These are phyloP conservation scores for Melanerpes formicivorus DNA, from an alignment of 2,113 vertebrate species.

Conservation along the genomic window DNA sequence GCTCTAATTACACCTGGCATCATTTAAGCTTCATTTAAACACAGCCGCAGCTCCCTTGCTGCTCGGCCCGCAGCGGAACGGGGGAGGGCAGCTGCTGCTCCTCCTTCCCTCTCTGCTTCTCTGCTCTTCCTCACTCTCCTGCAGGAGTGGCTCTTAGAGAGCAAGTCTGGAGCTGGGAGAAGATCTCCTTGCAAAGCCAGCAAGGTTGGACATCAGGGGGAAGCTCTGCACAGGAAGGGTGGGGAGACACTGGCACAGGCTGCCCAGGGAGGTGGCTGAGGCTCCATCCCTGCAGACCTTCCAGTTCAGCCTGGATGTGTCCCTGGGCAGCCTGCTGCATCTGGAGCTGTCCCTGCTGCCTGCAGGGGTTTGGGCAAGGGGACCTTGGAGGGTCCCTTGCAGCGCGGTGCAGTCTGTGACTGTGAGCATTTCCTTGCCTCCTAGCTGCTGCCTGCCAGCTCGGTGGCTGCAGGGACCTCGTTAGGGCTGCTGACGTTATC, in stretches of 20 bases:
- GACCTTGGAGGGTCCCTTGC: no score
- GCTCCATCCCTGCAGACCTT: no score
- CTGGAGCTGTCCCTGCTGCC: no score
- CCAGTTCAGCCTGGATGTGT: no score
- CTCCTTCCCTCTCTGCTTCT: not conserved
- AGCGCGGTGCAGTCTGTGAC: no score
- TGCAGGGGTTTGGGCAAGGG: no score
- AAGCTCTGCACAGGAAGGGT: no score
- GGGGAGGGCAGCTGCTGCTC: not conserved
- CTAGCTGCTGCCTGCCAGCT: not conserved
- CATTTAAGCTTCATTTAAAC: constrained; percentile 44
- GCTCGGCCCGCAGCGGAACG: not conserved
- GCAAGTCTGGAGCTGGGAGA: not conserved
- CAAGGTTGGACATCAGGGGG: not conserved
- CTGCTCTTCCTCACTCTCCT: not conserved
- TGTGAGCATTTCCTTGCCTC: not conserved
- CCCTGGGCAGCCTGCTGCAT: no score
- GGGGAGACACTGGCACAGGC: no score
- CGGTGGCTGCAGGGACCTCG: not conserved
- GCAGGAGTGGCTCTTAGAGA: not conserved
- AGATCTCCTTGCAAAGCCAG: not conserved
- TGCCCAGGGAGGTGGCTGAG: no score
- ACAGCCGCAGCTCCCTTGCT: constrained; percentile 29
- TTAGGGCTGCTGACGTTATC: constrained; percentile 25
- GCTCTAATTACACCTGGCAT: constrained; percentile 39